Conservation (phyloP, 2,797 vertebrate species). For the Rhinoraja longicauda region DNA sequence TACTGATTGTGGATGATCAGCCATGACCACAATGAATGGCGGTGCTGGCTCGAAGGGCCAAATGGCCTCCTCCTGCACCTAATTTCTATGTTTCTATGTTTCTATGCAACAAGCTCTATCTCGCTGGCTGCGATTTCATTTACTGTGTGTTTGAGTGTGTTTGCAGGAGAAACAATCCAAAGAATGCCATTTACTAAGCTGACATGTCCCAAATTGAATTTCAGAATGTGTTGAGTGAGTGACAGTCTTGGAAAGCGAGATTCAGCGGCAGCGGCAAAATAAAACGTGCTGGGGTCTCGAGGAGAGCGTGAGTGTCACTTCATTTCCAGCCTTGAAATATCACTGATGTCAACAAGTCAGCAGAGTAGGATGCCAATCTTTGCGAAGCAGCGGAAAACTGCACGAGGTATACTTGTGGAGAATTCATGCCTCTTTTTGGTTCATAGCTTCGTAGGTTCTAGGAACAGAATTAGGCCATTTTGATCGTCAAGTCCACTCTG, state of each 20-base stretch:
- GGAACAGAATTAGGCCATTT: no score
- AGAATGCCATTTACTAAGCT: constrained; percentile 57
- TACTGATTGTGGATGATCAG: no score
- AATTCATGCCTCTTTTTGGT: not conserved
- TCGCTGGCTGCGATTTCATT: constrained; percentile 46
- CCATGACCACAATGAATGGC: no score
- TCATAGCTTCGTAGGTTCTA: no score
- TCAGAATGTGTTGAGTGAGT: constrained; percentile 51
- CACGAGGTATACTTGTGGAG: not conserved
- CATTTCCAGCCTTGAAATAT: constrained; percentile 43
- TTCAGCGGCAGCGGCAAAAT: constrained; percentile 43
- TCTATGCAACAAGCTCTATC: no score
- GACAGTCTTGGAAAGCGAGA: constrained; percentile 51
- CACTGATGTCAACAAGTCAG: constrained; percentile 44
- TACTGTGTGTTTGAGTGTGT: constrained; percentile 57
- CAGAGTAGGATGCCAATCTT: constrained; percentile 48
- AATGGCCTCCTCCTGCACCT: no score
- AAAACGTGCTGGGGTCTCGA: constrained; percentile 48
- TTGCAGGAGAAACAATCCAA: constrained; percentile 55
- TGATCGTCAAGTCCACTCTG: no score
- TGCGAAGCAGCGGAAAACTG: constrained; percentile 40
- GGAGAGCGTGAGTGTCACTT: constrained; percentile 45
- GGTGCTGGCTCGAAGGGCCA: no score
- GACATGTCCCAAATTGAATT: constrained; percentile 64
- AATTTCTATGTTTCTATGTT: no score